Conservation (phyloP, 2,888 invertebrate genomes). For the Xestia ashworthii region DNA sequence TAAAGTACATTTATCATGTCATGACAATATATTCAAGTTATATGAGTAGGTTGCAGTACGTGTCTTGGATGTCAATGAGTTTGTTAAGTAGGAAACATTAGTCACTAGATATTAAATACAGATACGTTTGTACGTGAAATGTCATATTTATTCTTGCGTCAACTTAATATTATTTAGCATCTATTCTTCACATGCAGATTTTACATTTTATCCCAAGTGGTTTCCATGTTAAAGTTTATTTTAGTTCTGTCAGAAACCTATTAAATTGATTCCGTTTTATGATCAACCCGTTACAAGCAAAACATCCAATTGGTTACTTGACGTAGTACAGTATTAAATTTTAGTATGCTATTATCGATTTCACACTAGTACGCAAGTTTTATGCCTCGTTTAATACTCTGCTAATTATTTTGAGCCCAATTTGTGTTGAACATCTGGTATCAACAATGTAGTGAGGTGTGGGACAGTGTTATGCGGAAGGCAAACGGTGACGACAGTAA, state of each 20-base stretch:
- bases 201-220: not conserved
- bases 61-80: slow-evolving; percentile 49
- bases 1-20: slow-evolving; percentile 15
- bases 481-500: slow-evolving; percentile 37
- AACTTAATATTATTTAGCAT: slow-evolving; percentile 28
- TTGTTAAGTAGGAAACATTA: slow-evolving; percentile 42
- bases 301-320: slow-evolving; percentile 57
- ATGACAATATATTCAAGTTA: slow-evolving; percentile 49
- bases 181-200: slow-evolving; percentile 10
- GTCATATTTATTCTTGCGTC: slow-evolving; percentile 44
- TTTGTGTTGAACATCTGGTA: slow-evolving; percentile 64
- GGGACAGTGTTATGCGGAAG: slow-evolving; percentile 49
- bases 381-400: slow-evolving; percentile 80
- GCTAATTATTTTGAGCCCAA: slow-evolving; percentile 79
- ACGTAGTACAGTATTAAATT: slow-evolving; percentile 67
- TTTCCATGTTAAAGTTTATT: slow-evolving; percentile 36
- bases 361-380: slow-evolving; percentile 76
- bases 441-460: slow-evolving; percentile 42
- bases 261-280: slow-evolving; percentile 60
- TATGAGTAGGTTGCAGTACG: slow-evolving; percentile 40
- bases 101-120: slow-evolving; percentile 52
- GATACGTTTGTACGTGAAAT: slow-evolving; percentile 41
- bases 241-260: slow-evolving; percentile 43
- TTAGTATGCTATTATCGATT: slow-evolving; percentile 78
- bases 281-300: slow-evolving; percentile 58